phyloP scores from a whole-genome alignment of 1,140 invertebrate species.

The Eupristina koningsbergeri region DNA sequence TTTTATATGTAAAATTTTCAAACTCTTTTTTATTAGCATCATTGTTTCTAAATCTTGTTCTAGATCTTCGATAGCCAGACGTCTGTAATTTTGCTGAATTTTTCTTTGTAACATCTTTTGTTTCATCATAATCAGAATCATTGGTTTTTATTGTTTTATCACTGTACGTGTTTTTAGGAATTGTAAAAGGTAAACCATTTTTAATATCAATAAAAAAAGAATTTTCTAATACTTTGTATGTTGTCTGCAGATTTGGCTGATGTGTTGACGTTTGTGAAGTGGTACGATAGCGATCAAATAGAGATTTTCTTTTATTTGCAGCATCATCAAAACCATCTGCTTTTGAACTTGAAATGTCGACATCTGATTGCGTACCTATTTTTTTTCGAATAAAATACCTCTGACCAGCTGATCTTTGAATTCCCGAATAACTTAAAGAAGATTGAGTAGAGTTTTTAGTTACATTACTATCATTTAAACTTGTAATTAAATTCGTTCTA shows the following conservation, averaged over 20 bases:
- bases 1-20: slow-evolving; percentile 44
- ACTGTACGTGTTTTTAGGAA: neutral
- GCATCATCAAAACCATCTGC: slow-evolving; percentile 31
- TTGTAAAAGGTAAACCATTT: neutral
- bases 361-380: slow-evolving; percentile 34
- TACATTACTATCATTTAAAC: slow-evolving; percentile 10
- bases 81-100: slow-evolving; percentile 48
- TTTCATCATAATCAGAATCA: slow-evolving; percentile 23
- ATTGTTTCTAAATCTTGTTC: slow-evolving; percentile 53
- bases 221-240: neutral
- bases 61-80: slow-evolving; percentile 57
- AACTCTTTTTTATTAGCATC: slow-evolving; percentile 44
- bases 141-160: neutral
- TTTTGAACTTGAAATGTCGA: slow-evolving; percentile 15
- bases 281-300: slow-evolving; percentile 61
- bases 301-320: slow-evolving; percentile 57
- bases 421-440: slow-evolving; percentile 42
- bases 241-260: slow-evolving; percentile 18
- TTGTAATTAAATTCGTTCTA: neutral
- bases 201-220: neutral
- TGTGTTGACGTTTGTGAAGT: slow-evolving; percentile 47
- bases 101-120: slow-evolving; percentile 49
- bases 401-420: slow-evolving; percentile 53
- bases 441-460: slow-evolving; percentile 38
- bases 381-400: slow-evolving; percentile 63